These are phyloP conservation scores for Chesias legatella DNA, from an alignment of 2,888 invertebrate genomes.

Conservation along the genomic window DNA sequence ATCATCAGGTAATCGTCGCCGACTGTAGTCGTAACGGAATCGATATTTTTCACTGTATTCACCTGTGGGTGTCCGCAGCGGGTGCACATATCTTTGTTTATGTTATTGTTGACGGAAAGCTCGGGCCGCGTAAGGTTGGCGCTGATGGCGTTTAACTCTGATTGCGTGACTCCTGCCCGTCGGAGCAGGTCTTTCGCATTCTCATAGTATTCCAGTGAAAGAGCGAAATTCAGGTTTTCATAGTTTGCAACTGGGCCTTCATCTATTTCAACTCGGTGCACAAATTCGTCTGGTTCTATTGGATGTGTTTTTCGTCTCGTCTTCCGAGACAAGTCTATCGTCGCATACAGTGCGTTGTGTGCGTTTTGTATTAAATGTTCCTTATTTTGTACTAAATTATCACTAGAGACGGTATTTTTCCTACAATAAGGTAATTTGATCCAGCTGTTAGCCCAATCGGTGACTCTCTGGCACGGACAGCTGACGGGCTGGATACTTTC, in stretches of 20 bases:
- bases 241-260: slow-evolving; percentile 81
- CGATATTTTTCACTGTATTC: slow-evolving; percentile 17
- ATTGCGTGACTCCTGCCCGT: slow-evolving; percentile 77
- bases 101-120: slow-evolving; percentile 32
- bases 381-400: slow-evolving; percentile 63
- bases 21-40: slow-evolving; percentile 15
- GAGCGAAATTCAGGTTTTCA: slow-evolving; percentile 88
- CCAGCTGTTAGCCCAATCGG: slow-evolving; percentile 84
- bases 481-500: slow-evolving; percentile 55
- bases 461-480: slow-evolving; percentile 82
- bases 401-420: slow-evolving; percentile 42
- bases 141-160: slow-evolving; percentile 69
- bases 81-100: slow-evolving; percentile 65
- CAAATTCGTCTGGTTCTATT: slow-evolving; percentile 30
- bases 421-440: slow-evolving; percentile 82
- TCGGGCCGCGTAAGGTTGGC: slow-evolving; percentile 51
- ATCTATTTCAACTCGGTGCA: slow-evolving; percentile 47
- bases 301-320: slow-evolving; percentile 66
- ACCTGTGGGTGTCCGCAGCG: slow-evolving; percentile 82
- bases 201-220: slow-evolving; percentile 88
- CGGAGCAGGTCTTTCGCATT: slow-evolving; percentile 86
- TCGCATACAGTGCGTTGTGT: slow-evolving; percentile 83
- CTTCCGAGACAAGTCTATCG: slow-evolving; percentile 84
- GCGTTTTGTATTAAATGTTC: slow-evolving; percentile 74
- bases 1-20: slow-evolving; percentile 84